Conservation (phyloP, 2,888 invertebrate genomes). For the Limenitis arthemis region DNA sequence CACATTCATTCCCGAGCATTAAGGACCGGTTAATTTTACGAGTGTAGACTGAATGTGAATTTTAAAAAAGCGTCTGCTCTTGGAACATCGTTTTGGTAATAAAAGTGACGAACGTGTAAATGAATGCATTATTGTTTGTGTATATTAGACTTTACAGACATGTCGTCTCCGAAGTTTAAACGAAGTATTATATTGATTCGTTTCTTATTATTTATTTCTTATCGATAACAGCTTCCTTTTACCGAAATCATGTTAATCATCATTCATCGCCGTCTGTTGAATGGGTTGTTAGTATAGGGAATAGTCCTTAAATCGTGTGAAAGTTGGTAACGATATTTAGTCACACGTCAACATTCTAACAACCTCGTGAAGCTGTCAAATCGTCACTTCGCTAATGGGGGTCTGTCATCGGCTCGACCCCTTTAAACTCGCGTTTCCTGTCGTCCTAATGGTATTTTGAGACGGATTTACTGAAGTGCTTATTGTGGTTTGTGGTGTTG, state of each 20-base stretch:
- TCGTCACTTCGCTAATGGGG: conserved; percentile 63
- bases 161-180: conserved; percentile 8
- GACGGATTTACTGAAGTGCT: conserved; percentile 31
- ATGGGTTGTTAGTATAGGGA: conserved; percentile 35
- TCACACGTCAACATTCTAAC: conserved; percentile 44
- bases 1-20: conserved; percentile 25
- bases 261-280: conserved; percentile 19
- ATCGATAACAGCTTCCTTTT: background rate
- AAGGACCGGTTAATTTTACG: conserved; percentile 33
- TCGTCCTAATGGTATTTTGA: conserved; percentile 36
- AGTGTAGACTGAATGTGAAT: conserved; percentile 34
- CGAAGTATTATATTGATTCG: background rate
- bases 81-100: conserved; percentile 2
- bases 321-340: conserved; percentile 39
- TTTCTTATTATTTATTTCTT: background rate
- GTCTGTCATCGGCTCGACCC: conserved; percentile 58
- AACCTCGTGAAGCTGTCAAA: conserved; percentile 50
- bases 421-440: conserved; percentile 61
- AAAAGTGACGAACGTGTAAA: conserved; percentile 11
- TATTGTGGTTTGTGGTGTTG: conserved; percentile 19
- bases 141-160: conserved; percentile 14
- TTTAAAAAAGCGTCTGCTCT: conserved; percentile 39
- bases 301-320: conserved; percentile 55
- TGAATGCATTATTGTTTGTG: conserved; percentile 8
- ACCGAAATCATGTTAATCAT: conserved; percentile 2